Conservation (phyloP, 2,888 invertebrate genomes). For the Ramazzottius varieornatus region DNA sequence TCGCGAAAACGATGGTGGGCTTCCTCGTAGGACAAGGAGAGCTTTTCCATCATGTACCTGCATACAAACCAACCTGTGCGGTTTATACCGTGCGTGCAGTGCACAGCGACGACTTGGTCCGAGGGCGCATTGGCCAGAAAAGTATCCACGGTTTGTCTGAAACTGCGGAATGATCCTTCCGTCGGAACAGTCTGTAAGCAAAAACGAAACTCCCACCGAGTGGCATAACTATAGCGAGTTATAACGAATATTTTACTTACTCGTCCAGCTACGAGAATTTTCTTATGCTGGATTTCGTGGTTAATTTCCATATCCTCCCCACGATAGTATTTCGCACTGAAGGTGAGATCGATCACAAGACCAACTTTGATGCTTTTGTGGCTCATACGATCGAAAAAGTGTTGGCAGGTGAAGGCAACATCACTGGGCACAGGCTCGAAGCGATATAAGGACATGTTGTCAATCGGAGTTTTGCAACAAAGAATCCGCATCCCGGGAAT, state of each 20-base stretch:
- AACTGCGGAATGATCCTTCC: neutral
- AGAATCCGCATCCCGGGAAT: neutral
- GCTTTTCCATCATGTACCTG: neutral
- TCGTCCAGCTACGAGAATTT: neutral
- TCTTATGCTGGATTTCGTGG: neutral
- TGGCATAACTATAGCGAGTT: neutral
- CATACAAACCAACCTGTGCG: constrained; percentile 3
- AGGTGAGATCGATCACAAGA: neutral
- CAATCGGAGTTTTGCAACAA: neutral
- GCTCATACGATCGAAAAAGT: neutral
- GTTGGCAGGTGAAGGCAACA: neutral
- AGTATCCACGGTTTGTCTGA: neutral
- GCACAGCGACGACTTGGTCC: neutral
- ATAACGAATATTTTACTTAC: neutral
- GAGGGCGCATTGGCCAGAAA: neutral
- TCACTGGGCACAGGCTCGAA: neutral
- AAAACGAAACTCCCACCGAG: neutral
- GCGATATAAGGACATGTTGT: neutral
- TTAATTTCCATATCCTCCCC: neutral
- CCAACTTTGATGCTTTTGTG: neutral
- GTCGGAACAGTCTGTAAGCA: neutral
- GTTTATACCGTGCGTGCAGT: neutral
- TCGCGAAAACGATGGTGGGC: neutral
- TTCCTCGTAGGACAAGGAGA: neutral
- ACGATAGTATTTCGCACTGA: neutral